Evolutionary conservation across 2,888 invertebrate species (phyloP), one percentile per base, ranked within the genome.

Genomic region (Megaustenia siamemsis): DNA sequence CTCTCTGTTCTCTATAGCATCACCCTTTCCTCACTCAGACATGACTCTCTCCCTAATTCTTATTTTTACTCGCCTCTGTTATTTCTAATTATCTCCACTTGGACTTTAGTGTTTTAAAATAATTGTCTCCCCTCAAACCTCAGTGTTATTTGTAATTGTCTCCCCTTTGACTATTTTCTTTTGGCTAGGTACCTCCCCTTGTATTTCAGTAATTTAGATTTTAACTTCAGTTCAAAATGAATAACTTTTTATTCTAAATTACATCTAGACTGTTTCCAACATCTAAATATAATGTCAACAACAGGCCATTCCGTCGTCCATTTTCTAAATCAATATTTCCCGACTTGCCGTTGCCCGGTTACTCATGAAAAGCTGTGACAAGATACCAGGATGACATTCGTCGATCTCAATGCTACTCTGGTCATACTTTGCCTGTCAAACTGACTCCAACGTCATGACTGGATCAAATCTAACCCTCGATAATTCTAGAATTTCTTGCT

Each of bases 381-480:
- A 49, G 49, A 49, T 32, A 49, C 28, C 49, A 49, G 28, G 35
- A 32, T 18, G 21, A 32, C 49, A 32, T 18, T 15, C 24, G 78
- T 66, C 63, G 78, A 66, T 28, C 78, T 21, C 24, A 0, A 24
- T 28, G 78, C n/a, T 49, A 28, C 63, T 78, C 15, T 53, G 45
- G 78, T 32, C 63, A 63, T 35, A 78, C 78, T 43, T 3, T 0
- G 1, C 3, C 38, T 43, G 28, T 24, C 66, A 8, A 60, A 63
- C 24, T 43, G 78, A 60, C 43, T 43, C 32, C 63, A 78, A 63
- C 63, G 49, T 73, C 73, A 49, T 28, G 18, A 18, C 73, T 32
- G 28, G 73, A 32, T 73, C 49, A 49, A 28, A 73, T 18, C 76
- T 43, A 45, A 43, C 40, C n/a, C 66, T 78, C 43, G 43, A 28